Base-by-base conservation (phyloP, 1,140 invertebrate genomes). In the Venturia canescens region DNA sequence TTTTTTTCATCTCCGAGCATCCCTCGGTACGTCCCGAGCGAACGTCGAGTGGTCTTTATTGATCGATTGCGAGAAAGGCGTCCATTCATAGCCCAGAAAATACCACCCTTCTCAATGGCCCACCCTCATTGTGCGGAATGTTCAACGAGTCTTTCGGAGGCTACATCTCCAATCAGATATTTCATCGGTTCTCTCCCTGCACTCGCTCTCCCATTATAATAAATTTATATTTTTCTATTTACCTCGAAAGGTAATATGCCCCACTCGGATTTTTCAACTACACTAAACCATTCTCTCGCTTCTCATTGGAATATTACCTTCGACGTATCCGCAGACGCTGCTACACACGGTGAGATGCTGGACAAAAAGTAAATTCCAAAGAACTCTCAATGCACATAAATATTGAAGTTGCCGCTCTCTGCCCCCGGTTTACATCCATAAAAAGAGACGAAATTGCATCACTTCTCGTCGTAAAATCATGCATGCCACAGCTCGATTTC, bases 1-100 rank as follows among this genome's bases (percentile, higher is more conserved):
- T 77, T 50, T 78, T 18, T 44, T 13, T 76, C 16, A 18, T 26
- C 67, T 23, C 6, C 4, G 34, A 74, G 57, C 26, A 77, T 26
- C 69, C 67, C 44, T 77, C 29, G 11, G 18, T 67, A 26, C 63
- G 48, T 50, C 16, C 63, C 79, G 63, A 75, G 44, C 67, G 77
- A 69, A 77, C 78, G 74, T 91, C 89, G 86, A 90, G 87, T 89
- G 83, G 86, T 87, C 83, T 85, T 80, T 83, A 87, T 87, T 87
- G 88, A 89, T 87, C 84, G 72, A 87, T 86, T 82, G 76, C 81
- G 79, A 76, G 53, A 53, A 81, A 76, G 79, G 79, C 79, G 77
- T 84, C 81, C 83, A 87, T 86, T 88, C 86, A 88, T 7, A 3
- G 21, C 21, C 60, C 23, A 53, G 66, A 76, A 57, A 57, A 60